A percentile compares a stretch with the other conserved stretches of the same genome.
Conservation (phyloP, 2,113 vertebrate genomes). For the Merops nubicus region DNA sequence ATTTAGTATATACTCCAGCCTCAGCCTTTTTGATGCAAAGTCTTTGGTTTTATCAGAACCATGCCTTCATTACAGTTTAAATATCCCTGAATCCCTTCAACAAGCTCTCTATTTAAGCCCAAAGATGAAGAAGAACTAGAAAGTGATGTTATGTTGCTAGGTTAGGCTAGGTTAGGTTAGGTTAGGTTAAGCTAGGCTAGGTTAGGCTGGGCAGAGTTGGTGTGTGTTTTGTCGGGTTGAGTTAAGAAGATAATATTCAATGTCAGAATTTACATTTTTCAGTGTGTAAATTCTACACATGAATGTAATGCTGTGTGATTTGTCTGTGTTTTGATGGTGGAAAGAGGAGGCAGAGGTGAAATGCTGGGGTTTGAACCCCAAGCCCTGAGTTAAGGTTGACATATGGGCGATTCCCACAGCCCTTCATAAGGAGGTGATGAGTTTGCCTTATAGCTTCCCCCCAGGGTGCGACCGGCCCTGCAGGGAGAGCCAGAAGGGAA, state of each 20-base stretch:
- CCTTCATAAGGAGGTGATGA: too few species aligned
- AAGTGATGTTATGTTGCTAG: too few species aligned
- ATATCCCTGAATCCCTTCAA: neutral
- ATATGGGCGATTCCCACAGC: too few species aligned
- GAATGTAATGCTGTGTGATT: neutral
- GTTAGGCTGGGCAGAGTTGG: neutral
- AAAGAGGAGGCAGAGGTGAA: too few species aligned
- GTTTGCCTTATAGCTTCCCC: too few species aligned
- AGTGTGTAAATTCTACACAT: neutral
- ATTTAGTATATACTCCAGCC: neutral
- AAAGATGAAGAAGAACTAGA: neutral
- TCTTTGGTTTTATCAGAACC: neutral
- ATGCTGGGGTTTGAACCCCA: too few species aligned
- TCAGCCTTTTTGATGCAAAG: neutral
- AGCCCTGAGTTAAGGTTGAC: too few species aligned
- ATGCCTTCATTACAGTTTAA: neutral
- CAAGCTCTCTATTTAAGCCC: neutral
- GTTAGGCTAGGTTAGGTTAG: neutral
- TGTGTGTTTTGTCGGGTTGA: neutral
- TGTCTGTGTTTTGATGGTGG: neutral
- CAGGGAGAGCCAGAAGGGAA: too few species aligned
- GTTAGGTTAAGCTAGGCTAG: neutral
- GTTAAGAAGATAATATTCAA: neutral
- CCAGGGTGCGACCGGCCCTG: too few species aligned
- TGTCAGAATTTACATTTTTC: neutral